Conservation (phyloP, 2,797 vertebrate genomes). For the Cynopterus sphinx region DNA sequence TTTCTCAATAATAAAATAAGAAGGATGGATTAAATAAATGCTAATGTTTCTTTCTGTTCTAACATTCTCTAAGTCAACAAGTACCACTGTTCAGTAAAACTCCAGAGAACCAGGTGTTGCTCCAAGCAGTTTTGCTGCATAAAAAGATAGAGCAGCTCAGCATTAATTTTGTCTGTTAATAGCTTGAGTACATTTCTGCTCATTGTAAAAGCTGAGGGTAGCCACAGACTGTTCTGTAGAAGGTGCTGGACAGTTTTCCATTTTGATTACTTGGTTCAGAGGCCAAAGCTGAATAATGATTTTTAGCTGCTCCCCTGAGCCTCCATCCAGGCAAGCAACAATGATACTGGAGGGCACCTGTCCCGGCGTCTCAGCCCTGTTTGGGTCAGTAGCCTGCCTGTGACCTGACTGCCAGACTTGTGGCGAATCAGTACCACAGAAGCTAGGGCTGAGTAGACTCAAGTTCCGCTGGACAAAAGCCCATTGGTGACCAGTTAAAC, state of each 20-base stretch:
- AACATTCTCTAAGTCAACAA: slow-evolving; percentile 17
- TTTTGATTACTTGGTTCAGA: slow-evolving; percentile 46
- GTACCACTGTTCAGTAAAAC: background rate
- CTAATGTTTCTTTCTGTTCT: background rate
- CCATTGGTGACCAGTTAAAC: background rate
- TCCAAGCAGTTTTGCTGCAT: slow-evolving; percentile 19
- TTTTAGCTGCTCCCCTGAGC: slow-evolving; percentile 28
- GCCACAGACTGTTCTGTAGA: slow-evolving; percentile 18
- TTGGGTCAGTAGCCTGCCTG: background rate
- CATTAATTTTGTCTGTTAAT: slow-evolving; percentile 28
- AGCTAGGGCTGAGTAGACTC: background rate
- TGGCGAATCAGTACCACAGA: background rate
- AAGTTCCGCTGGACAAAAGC: background rate
- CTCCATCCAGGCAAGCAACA: background rate
- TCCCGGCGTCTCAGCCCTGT: background rate
- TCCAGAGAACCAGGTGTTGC: slow-evolving; percentile 33
- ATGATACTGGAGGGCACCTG: background rate
- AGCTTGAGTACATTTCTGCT: background rate
- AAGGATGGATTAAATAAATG: background rate
- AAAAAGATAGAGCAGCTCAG: slow-evolving; percentile 26
- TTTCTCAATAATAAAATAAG: slow-evolving; percentile 11
- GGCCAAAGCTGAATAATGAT: background rate
- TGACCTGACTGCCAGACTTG: background rate
- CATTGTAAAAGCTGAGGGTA: background rate
- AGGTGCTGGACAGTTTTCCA: slow-evolving; percentile 14